Evolutionary conservation across 1,140 invertebrate species (phyloP), one percentile per base, ranked within the genome.

Genomic region (Adoxophyes honmai): DNA sequence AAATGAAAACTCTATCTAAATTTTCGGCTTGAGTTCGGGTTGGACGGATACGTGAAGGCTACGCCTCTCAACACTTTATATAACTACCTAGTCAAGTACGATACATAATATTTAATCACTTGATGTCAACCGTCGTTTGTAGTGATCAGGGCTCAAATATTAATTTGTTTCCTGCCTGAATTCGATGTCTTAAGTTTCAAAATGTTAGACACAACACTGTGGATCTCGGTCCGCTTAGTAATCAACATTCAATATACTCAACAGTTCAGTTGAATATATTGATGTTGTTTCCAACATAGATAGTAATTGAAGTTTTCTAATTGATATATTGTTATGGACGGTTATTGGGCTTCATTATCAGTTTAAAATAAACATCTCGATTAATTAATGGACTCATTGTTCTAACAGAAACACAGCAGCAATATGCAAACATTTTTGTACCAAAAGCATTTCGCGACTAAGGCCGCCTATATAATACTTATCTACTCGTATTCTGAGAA

Each of bases 281-380:
- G 10, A 16, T 21, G 7, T 48, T 28, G 21, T 48, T 48, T 48
- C 6, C 18, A 21, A 11, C 28, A 16, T 48, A 48, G 42, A 48
- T 48, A 48, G 42, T 18, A 6, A 48, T 48, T 48, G 21, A 48
- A 48, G 42, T 48, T 48, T 48, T 48, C 42, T n/a, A 48, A 48
- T 48, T 48, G 16, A 48, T 48, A 33, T 48, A 48, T 48, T 48
- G 42, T 48, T 48, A 48, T 48, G 42, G 42, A 28, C 10, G 5
- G 11, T 15, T 42, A 42, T 18, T 11, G 42, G n/a, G 16, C 21
- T 48, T 48, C 21, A 48, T 7, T 48, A 48, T 48, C 11, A 48
- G 8, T 9, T 28, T 3, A 28, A 28, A 28, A 3, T 28, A 2
- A 2, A 28, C 21, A 28, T 28, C 6, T 28, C 21, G 21, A 3